A percentile compares a stretch with the other conserved stretches of the same genome.
Conservation (phyloP, 2,113 vertebrate species). For the Colistium nudipinnis region DNA sequence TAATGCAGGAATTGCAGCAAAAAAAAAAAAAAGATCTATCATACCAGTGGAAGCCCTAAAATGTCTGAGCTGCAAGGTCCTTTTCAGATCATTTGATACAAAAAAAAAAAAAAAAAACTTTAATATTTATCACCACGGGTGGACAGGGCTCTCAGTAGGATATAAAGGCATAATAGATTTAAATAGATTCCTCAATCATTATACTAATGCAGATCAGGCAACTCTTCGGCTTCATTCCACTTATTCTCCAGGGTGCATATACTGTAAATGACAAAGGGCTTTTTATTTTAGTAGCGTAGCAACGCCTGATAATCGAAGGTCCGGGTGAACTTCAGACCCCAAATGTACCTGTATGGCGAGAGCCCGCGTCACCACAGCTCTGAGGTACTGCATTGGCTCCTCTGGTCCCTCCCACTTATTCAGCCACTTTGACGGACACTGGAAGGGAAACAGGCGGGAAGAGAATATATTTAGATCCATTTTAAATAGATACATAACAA, state of each 20-base stretch:
- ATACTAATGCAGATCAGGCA: constrained; percentile 27
- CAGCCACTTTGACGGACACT: constrained; percentile 96
- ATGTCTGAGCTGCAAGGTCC: neutral
- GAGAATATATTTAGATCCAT: neutral
- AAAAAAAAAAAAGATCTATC: too few species aligned
- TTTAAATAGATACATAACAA: neutral
- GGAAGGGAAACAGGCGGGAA: constrained; percentile 4
- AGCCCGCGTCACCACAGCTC: constrained; percentile 88
- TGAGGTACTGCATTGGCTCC: constrained; percentile 94
- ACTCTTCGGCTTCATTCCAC: constrained; percentile 20
- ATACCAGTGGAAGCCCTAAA: constrained; percentile 5
- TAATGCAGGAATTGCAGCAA: too few species aligned
- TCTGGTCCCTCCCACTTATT: constrained; percentile 97
- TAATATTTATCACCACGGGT: constrained; percentile 19
- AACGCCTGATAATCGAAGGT: neutral
- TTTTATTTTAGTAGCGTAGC: neutral
- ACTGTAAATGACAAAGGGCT: neutral
- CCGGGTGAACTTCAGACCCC: neutral
- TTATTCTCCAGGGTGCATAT: constrained; percentile 7
- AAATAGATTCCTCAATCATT: constrained; percentile 37
- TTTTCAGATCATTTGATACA: constrained; percentile 1
- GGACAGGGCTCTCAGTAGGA: neutral
- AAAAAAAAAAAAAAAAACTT: neutral
- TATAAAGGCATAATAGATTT: constrained; percentile 29
- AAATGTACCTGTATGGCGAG: constrained; percentile 90